Conservation (phyloP, 1,140 invertebrate genomes). For the Polyergus mexicanus region DNA sequence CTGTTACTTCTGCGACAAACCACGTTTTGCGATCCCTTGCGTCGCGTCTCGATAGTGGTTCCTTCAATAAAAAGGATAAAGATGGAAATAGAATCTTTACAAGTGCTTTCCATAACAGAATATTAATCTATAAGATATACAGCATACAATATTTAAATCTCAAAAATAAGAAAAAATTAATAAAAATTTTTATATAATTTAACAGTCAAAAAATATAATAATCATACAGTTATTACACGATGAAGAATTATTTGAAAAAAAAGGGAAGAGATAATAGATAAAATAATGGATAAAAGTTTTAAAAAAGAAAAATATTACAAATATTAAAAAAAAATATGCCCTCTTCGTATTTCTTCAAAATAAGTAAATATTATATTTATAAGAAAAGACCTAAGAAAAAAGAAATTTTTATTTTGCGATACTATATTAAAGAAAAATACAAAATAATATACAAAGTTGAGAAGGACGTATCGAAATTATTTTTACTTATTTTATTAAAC, state of each 20-base stretch:
- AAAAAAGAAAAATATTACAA: neutral
- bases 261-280: neutral
- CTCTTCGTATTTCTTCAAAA: neutral
- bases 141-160: neutral
- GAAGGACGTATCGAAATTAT: neutral
- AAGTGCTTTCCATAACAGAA: conserved; percentile 21
- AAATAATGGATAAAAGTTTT: neutral
- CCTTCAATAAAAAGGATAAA: conserved; percentile 15
- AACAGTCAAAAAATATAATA: neutral
- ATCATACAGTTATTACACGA: neutral
- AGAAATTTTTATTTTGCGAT: neutral
- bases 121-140: neutral
- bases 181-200: neutral
- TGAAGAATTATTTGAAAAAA: neutral
- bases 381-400: neutral
- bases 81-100: conserved; percentile 27
- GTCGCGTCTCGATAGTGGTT: neutral
- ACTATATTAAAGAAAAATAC: neutral
- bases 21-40: conserved; percentile 33
- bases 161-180: neutral
- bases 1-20: conserved; percentile 66
- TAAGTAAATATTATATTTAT: neutral
- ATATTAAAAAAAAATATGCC: neutral
- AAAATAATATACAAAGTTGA: neutral
- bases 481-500: conserved; percentile 33